Conservation (phyloP, 2,797 vertebrate genomes). For the Anas bernieri region DNA sequence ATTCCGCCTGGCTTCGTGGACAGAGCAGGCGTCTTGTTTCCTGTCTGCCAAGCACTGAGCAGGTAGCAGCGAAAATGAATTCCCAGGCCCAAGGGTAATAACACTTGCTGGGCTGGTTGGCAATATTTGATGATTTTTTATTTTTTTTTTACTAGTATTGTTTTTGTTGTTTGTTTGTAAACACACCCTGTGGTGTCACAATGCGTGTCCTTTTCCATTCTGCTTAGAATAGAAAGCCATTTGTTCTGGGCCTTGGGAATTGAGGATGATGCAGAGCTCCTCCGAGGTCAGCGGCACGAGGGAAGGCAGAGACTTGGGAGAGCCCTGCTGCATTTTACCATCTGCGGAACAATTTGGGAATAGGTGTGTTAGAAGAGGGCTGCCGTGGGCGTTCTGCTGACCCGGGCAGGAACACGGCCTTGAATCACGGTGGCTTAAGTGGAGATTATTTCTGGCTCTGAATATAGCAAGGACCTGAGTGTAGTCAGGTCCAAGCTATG, state of each 20-base stretch:
- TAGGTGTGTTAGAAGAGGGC: background rate
- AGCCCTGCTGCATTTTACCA: background rate
- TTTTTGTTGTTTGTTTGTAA: too few relatives aligned
- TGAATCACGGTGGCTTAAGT: background rate
- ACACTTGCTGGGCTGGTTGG: background rate
- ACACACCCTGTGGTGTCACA: background rate
- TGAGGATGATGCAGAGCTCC: background rate
- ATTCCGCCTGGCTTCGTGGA: slow-evolving; percentile 27
- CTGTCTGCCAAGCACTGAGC: background rate
- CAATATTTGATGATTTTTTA: background rate
- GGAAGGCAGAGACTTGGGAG: background rate
- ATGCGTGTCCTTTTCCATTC: too few relatives aligned
- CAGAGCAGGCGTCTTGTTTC: background rate
- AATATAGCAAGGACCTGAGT: background rate
- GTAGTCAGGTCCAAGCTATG: background rate
- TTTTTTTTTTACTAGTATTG: too few relatives aligned
- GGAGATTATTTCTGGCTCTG: background rate
- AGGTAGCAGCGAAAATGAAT: background rate
- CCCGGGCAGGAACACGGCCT: background rate
- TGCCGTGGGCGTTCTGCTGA: background rate
- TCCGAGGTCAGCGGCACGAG: too few relatives aligned
- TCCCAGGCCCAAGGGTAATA: background rate
- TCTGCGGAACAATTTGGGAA: background rate
- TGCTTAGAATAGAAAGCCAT: background rate
- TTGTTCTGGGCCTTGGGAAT: background rate